Conservation (phyloP, 2,113 vertebrate species). For the Neomonachus schauinslandi region DNA sequence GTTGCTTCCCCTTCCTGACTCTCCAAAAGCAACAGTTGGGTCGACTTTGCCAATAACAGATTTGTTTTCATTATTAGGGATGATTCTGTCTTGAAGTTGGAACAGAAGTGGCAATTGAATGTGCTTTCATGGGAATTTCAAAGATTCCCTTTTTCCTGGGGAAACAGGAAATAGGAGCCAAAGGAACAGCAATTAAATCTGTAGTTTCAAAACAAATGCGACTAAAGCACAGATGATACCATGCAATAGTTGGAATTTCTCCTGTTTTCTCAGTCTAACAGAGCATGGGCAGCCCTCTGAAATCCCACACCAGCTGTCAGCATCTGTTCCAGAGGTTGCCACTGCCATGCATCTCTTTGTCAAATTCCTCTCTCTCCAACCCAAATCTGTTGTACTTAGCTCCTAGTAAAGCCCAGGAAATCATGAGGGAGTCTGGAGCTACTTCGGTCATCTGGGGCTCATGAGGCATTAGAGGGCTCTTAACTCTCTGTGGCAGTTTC, state of each 20-base stretch:
- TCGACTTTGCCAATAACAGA: slow-evolving; percentile 62
- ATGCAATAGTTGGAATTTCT: slow-evolving; percentile 65
- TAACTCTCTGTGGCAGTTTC: background rate
- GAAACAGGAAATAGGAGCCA: slow-evolving; percentile 64
- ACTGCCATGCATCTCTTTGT: background rate
- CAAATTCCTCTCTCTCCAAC: slow-evolving; percentile 12
- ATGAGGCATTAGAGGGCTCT: background rate
- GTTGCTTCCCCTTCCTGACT: background rate
- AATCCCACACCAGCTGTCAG: slow-evolving; percentile 61
- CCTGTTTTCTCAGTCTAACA: slow-evolving; percentile 64
- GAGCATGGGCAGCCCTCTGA: slow-evolving; percentile 29
- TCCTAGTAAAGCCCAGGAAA: background rate
- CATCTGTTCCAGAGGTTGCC: slow-evolving; percentile 50
- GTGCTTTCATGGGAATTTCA: slow-evolving; percentile 71
- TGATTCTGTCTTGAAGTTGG: slow-evolving; percentile 63
- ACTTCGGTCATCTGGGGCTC: background rate
- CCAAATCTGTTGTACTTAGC: background rate
- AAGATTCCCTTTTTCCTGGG: slow-evolving; percentile 60
- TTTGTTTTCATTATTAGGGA: slow-evolving; percentile 74
- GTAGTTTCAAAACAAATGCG: slow-evolving; percentile 64
- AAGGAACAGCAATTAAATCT: slow-evolving; percentile 66
- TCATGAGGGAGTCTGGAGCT: background rate
- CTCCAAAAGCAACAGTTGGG: slow-evolving; percentile 13
- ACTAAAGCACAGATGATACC: slow-evolving; percentile 62
- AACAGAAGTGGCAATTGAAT: slow-evolving; percentile 52